These are phyloP conservation scores for Kryphioiulus occultus DNA, from an alignment of 2,888 invertebrate genomes.

Conservation along the genomic window DNA sequence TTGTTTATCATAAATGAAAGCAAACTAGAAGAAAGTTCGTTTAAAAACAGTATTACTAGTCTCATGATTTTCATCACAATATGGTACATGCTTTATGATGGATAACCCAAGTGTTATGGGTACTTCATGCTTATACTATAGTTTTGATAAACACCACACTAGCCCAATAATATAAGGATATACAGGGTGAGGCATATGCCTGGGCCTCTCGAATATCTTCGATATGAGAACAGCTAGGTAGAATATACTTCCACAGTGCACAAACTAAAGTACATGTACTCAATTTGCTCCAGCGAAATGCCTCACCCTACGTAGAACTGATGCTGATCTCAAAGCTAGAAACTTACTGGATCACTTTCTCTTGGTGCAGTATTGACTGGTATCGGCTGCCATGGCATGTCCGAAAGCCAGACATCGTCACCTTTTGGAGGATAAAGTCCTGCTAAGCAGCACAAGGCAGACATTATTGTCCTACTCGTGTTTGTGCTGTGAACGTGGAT, in stretches of 20 bases:
- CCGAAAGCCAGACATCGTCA: background rate
- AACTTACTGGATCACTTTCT: conserved; percentile 7
- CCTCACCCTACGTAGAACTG: no score
- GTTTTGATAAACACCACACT: background rate
- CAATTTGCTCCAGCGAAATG: no score
- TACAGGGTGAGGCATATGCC: no score
- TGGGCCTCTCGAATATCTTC: no score
- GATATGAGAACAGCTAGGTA: no score
- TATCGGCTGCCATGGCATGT: conserved; percentile 43
- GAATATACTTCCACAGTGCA: no score
- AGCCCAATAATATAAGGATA: background rate
- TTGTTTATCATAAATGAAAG: background rate
- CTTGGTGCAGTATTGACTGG: background rate
- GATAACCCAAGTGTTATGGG: no score
- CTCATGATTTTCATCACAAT: no score
- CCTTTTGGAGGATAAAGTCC: conserved; percentile 37
- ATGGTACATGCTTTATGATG: no score
- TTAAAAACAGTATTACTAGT: background rate
- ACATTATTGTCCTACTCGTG: background rate
- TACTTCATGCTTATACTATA: no score
- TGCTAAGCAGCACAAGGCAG: conserved; percentile 33
- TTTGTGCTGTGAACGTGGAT: conserved; percentile 22
- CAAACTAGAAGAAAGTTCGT: background rate
- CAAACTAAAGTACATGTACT: no score
- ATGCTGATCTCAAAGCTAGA: no score